phyloP scores from a whole-genome alignment of 2,797 vertebrate species.

The Zalophus californianus region DNA sequence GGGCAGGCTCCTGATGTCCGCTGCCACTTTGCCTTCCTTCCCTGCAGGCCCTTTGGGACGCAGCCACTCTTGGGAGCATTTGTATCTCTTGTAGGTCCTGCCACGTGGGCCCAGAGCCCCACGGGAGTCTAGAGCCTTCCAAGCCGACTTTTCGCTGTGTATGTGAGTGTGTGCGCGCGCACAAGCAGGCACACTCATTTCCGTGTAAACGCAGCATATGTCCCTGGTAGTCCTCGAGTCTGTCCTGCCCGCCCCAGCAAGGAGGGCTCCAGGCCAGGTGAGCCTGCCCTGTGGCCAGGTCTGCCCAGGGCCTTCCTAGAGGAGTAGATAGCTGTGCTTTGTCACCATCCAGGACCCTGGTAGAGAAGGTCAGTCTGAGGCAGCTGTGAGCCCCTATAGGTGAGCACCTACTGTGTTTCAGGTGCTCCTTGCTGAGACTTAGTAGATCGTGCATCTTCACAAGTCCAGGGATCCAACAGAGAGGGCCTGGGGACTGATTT shows the following conservation, averaged over 20 bases:
- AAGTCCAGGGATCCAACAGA: neutral
- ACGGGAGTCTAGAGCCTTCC: conserved; percentile 46
- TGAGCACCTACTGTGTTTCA: neutral
- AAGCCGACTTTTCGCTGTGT: neutral
- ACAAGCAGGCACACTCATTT: neutral
- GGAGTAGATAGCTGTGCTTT: neutral
- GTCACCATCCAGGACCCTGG: neutral
- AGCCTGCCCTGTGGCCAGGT: neutral
- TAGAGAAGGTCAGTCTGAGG: neutral
- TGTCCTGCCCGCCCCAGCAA: neutral
- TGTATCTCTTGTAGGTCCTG: conserved; percentile 73
- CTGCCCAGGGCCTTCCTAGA: neutral
- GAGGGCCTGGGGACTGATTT: neutral
- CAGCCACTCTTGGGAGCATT: conserved; percentile 51
- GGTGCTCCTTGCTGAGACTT: neutral
- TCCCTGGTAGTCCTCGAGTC: neutral
- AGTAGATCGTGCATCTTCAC: neutral
- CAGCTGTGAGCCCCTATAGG: neutral
- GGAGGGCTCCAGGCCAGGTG: neutral
- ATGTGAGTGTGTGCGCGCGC: neutral
- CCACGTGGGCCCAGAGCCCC: conserved; percentile 13
- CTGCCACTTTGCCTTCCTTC: conserved; percentile 26
- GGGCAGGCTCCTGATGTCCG: neutral
- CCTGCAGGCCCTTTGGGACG: conserved; percentile 52
- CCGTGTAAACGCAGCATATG: neutral